Base-by-base conservation (phyloP, 2,888 invertebrate species). In the Acanthococcus lagerstroemiae region DNA sequence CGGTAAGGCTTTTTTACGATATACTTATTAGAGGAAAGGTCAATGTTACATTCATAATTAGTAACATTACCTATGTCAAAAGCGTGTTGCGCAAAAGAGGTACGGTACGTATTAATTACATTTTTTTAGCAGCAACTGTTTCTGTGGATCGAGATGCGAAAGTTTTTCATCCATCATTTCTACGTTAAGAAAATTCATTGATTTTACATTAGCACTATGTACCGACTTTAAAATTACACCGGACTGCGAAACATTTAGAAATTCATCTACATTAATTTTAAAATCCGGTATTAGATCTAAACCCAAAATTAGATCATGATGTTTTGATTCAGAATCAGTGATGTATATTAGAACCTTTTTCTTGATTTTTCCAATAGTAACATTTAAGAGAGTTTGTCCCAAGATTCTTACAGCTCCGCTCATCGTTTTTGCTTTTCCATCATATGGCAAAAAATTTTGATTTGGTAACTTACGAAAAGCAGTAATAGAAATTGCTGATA, bases 1-100 rank as follows among this genome's bases (percentile, higher is more conserved):
- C 66, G 25, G 26, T 66, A 66, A 48, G 66, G 66, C 45, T 66
- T 55, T 26, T 30, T 57, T 21, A 37, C 48, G 57, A 56, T 48
- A 22, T 7, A 55, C 30, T 24, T 55, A 54, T 55, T n/a, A 26
- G 21, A 6, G 27, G 2, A 3, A 1, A 66, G 5, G 6, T 56
- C 25, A 9, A 55, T 55, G 25, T 55, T 21, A 4, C 24, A 21
- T n/a, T 55, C 55, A 22, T 55, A 26, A 24, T 46, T 56, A 4
- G 25, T 19, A 3, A 66, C 50, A 0, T 22, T 48, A 15, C 65
- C 56, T 17, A 66, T 30, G 27, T 61, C 55, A 27, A 22, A 66
- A 21, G 50, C 26, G 22, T 24, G n/a, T n/a, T 55, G 25, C 1
- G 56, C 66, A 55, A 55, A 55, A 19, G 21, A 6, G n/a, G 9